phyloP scores from a whole-genome alignment of 1,140 invertebrate species.

The Vollenhovia emeryi region DNA sequence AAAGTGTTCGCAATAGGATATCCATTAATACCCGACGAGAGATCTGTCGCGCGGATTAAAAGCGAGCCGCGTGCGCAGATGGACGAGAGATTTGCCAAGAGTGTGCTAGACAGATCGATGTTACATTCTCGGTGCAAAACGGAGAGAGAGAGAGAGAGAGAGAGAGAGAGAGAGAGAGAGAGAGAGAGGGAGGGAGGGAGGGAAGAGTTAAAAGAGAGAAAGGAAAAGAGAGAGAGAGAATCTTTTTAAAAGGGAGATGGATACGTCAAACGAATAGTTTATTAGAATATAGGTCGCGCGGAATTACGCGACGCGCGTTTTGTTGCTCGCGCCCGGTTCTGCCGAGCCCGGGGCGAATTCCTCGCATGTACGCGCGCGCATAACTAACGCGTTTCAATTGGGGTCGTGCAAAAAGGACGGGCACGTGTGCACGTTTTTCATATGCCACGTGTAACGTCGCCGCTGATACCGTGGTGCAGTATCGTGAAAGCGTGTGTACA shows the following conservation, averaged over 20 bases:
- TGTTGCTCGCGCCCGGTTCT: conserved; percentile 52
- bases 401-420: conserved; percentile 7
- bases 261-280: conserved; percentile 67
- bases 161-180: background rate
- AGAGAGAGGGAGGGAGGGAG: conserved; percentile 14
- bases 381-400: conserved; percentile 55
- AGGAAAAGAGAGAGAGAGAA: background rate
- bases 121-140: conserved; percentile 5
- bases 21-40: conserved; percentile 31
- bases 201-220: background rate
- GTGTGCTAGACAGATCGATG: conserved; percentile 34
- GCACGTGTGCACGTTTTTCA: conserved; percentile 30
- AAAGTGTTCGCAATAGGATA: conserved; percentile 2
- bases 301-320: conserved; percentile 68
- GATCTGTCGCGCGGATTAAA: conserved; percentile 31
- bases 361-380: background rate
- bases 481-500: background rate
- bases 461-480: background rate
- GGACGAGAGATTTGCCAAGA: conserved; percentile 30
- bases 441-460: conserved; percentile 15
- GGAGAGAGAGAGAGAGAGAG: conserved; percentile 8
- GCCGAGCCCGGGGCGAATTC: conserved; percentile 28
- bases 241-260: conserved; percentile 48
- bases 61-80: conserved; percentile 15
- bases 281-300: conserved; percentile 74